Evolutionary conservation across 1,140 invertebrate genomes (phyloP), one percentile per base, ranked within the genome.

Genomic region (Trichonephila clavipes): DNA sequence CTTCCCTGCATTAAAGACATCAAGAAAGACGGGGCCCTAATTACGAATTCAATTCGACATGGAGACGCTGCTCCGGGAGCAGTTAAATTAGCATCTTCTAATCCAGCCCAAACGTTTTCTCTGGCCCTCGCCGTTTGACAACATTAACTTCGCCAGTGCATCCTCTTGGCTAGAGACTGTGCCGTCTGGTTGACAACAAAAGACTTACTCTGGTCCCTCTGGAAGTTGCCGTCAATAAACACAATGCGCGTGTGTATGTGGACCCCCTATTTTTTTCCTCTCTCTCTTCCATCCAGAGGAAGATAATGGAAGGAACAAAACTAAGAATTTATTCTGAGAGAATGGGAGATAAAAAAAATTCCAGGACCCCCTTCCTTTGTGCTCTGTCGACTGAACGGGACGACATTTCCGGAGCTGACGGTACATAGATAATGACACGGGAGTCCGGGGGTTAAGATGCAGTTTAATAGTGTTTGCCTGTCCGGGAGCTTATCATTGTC

Each of bases 401-500:
- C 66, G 44, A 69, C 90, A 86, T 85, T 86, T 92, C 90, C 90
- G 90, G 90, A 92, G 62, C 28, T 62, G 62, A 86, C 90, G 90
- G 40, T 92, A 92, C 90, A 92, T 92, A 92, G 90, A 92, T 92
- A 91, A 92, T 92, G 90, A 92, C 90, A 86, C 66, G 59, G 44
- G 90, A 91, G 90, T 24, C 62, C 28, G 77, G 51, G 82, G 90
- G 89, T 92, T 92, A 92, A 92, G 90, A 92, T 92, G 90, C 90
- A 86, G 81, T 86, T 92, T 92, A 92, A 92, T 86, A 86, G 90
- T 83, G 82, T 82, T 83, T 82, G 90, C 90, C 64, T 92, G 90
- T 92, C 82, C 90, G 82, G 90, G 90, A 86, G 90, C 90, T 92
- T 92, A 92, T 92, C 90, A 92, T 92, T 92, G 90, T 92, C 90